A percentile compares a stretch with the other conserved stretches of the same genome.
These are phyloP conservation scores for Salarias fasciatus DNA, from an alignment of 2,797 vertebrate genomes.

Conservation along the genomic window DNA sequence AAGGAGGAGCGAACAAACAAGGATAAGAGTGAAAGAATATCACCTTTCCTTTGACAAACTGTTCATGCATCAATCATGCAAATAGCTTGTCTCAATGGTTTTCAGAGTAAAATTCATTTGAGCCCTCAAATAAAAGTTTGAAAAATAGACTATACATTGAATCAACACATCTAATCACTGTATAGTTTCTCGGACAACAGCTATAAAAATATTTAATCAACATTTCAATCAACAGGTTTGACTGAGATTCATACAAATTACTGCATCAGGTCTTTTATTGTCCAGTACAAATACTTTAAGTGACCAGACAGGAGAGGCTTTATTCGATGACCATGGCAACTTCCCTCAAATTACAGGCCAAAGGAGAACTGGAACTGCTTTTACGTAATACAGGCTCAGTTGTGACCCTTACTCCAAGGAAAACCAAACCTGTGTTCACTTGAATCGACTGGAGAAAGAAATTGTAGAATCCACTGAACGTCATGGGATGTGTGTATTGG, in stretches of 20 bases:
- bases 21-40: slow-evolving; percentile 1
- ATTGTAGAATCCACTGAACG: background rate
- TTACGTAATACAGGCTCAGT: background rate
- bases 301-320: background rate
- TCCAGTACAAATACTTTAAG: background rate
- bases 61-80: background rate
- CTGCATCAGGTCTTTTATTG: slow-evolving; percentile 15
- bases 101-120: background rate
- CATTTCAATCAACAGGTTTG: background rate
- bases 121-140: slow-evolving; percentile 3
- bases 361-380: background rate
- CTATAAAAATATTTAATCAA: too few species aligned
- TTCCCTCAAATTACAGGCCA: slow-evolving; percentile 16
- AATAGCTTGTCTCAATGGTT: too few species aligned
- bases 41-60: background rate
- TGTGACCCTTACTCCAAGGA: background rate
- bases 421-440: background rate
- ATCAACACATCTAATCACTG: too few species aligned
- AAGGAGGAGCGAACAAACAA: slow-evolving; percentile 17
- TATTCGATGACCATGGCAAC: slow-evolving; percentile 12
- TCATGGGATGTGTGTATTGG: background rate
- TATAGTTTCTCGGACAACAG: too few species aligned
- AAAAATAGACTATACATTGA: background rate
- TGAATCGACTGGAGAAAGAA: slow-evolving; percentile 12
- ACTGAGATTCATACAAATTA: slow-evolving; percentile 46